Conservation (phyloP, 2,888 invertebrate genomes). For the Drosophila flavopinicola region DNA sequence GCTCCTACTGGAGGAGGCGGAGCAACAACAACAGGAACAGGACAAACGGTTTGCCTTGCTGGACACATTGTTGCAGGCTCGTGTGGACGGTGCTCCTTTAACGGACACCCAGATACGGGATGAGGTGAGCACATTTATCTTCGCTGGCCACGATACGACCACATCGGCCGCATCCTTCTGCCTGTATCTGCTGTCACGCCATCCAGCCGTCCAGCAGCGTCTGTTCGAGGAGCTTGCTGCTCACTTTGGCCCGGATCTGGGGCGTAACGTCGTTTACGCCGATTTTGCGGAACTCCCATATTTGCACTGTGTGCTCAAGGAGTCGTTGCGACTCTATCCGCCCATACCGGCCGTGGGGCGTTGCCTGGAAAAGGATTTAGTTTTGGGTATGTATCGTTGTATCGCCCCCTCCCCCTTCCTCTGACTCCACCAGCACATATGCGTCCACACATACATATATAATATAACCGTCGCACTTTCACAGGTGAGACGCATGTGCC, state of each 20-base stretch:
- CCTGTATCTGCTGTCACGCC: conserved; percentile 78
- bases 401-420: no score
- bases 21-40: neutral
- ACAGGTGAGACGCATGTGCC: conserved; percentile 65
- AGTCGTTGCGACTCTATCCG: conserved; percentile 87
- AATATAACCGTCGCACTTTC: no score
- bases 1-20: conserved; percentile 25
- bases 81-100: conserved; percentile 86
- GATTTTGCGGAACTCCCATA: conserved; percentile 77
- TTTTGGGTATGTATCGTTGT: conserved; percentile 85
- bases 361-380: conserved; percentile 85
- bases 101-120: conserved; percentile 87
- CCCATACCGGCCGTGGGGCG: conserved; percentile 88
- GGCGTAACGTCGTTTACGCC: conserved; percentile 53
- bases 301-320: conserved; percentile 88
- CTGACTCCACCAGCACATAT: no score
- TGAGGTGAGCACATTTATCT: conserved; percentile 90
- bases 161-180: conserved; percentile 82
- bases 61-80: conserved; percentile 87
- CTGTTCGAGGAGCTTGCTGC: conserved; percentile 75
- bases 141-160: conserved; percentile 85
- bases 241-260: conserved; percentile 68
- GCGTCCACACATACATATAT: no score
- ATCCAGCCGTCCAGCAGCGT: conserved; percentile 75
- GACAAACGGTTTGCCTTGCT: conserved; percentile 86